phyloP scores from a whole-genome alignment of 2,888 invertebrate species.

The Athalia cordata region DNA sequence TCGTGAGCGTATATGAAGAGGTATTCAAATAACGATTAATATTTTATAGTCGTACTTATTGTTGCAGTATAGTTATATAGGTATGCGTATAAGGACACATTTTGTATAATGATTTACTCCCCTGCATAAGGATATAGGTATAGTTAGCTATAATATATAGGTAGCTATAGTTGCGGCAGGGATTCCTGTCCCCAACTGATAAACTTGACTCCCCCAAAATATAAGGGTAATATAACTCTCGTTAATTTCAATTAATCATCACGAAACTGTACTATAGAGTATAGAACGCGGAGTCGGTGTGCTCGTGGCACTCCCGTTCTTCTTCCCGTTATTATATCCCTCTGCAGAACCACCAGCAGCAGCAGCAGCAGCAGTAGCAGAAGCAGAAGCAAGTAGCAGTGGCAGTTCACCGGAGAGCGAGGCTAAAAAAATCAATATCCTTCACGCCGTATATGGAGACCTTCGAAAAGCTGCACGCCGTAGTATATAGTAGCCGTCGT shows the following conservation, averaged over 20 bases:
- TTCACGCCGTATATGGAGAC: conserved; percentile 28
- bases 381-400: background rate
- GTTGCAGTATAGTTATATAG: too few relatives aligned
- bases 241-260: conserved; percentile 42
- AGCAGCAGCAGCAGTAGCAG: background rate
- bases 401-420: conserved; percentile 12
- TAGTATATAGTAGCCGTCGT: background rate
- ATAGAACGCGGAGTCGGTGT: conserved; percentile 31
- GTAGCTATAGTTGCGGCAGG: background rate
- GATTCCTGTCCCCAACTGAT: conserved; percentile 29
- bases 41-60: too few relatives aligned
- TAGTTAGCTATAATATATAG: too few relatives aligned
- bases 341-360: too few relatives aligned
- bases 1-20: too few relatives aligned
- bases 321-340: too few relatives aligned
- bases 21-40: too few relatives aligned
- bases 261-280: too few relatives aligned
- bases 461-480: conserved; percentile 30
- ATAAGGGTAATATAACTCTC: conserved; percentile 34
- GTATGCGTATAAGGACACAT: too few relatives aligned
- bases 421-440: conserved; percentile 20
- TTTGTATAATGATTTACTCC: conserved; percentile 25
- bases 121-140: background rate
- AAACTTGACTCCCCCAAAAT: conserved; percentile 27
- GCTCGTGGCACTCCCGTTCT: conserved; percentile 21